Evolutionary conservation across 2,888 invertebrate species (phyloP).

Genomic region (Creontiades dilutus): DNA sequence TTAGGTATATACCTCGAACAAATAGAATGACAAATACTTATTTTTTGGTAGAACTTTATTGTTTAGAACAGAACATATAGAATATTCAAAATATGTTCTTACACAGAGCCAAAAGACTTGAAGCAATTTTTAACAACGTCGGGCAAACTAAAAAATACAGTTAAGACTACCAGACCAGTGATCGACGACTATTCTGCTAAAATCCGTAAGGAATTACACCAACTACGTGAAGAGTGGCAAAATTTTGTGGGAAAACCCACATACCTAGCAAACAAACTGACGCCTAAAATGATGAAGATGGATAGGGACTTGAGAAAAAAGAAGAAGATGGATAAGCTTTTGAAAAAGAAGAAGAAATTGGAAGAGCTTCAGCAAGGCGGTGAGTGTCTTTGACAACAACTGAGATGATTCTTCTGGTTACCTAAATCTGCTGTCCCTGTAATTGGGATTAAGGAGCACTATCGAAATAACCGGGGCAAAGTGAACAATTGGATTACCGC

Average conservation of each 20-base stretch:
- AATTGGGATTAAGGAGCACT: too few species aligned
- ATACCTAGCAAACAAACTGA: background rate
- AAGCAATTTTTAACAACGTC: background rate
- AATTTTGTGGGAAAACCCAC: constrained; percentile 3
- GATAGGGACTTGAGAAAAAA: background rate
- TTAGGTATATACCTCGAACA: background rate
- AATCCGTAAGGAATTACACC: constrained; percentile 8
- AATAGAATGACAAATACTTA: background rate
- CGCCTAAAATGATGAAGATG: background rate
- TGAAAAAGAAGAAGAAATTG: constrained; percentile 1
- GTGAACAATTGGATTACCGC: too few species aligned
- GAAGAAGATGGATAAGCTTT: background rate
- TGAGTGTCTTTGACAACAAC: background rate
- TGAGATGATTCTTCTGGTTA: too few species aligned
- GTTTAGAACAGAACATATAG: background rate
- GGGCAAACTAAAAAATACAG: background rate
- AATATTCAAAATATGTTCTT: background rate
- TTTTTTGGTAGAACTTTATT: background rate
- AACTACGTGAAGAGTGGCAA: background rate
- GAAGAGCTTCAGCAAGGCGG: background rate
- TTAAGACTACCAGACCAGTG: background rate
- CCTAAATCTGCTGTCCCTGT: too few species aligned
- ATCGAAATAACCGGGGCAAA: too few species aligned
- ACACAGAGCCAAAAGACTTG: background rate
- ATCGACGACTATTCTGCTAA: background rate